A percentile compares a stretch with the other conserved stretches of the same genome.
Conservation (phyloP, 2,888 invertebrate species). For the Lamproptera curius region DNA sequence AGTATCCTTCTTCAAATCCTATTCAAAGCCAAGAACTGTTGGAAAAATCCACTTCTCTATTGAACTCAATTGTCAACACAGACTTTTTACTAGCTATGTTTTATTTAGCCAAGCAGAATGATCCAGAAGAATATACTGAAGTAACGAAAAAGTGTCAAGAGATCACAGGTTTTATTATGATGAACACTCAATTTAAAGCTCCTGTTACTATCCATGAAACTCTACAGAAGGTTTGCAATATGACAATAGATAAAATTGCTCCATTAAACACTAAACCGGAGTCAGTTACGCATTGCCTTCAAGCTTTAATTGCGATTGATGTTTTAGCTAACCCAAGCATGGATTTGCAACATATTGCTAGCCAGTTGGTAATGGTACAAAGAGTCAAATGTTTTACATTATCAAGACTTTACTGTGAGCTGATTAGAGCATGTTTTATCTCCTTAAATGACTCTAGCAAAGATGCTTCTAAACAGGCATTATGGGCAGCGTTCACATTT, state of each 20-base stretch:
- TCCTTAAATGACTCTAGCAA: slow-evolving; percentile 92
- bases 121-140: slow-evolving; percentile 81
- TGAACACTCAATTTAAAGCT: slow-evolving; percentile 76
- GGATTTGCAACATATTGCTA: slow-evolving; percentile 87
- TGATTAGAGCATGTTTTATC: slow-evolving; percentile 92
- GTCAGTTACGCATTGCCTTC: slow-evolving; percentile 85
- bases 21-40: slow-evolving; percentile 80
- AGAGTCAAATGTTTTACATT: slow-evolving; percentile 90
- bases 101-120: slow-evolving; percentile 89
- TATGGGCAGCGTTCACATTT: slow-evolving; percentile 97
- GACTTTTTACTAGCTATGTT: slow-evolving; percentile 90
- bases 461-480: slow-evolving; percentile 87
- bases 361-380: slow-evolving; percentile 90
- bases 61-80: slow-evolving; percentile 83
- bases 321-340: slow-evolving; percentile 91
- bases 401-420: slow-evolving; percentile 90
- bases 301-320: slow-evolving; percentile 90
- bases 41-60: slow-evolving; percentile 82
- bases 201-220: slow-evolving; percentile 78
- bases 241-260: slow-evolving; percentile 80
- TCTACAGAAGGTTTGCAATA: slow-evolving; percentile 78
- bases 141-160: slow-evolving; percentile 88
- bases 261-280: slow-evolving; percentile 77
- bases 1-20: slow-evolving; percentile 64
- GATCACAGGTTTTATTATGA: slow-evolving; percentile 80